Base-by-base conservation (phyloP, 30 jellyfish, hydroid and myxozoan genomes). In the Mastigias papua region DNA sequence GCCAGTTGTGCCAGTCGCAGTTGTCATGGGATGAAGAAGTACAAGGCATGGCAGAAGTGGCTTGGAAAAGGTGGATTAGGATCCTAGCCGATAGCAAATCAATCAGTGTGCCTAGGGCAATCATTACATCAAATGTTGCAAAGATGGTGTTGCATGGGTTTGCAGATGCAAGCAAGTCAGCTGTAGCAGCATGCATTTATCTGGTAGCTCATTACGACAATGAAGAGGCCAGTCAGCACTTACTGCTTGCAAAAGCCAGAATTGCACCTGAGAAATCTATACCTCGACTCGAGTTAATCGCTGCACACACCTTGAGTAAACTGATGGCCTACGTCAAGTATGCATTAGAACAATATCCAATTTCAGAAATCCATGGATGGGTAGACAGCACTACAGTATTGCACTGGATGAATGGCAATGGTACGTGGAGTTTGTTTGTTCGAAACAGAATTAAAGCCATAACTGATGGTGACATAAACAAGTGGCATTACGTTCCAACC, bases 1-100 rank as follows among this genome's bases (percentile, higher is more conserved):
- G 96, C 64, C 48, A 69, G 49, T 68, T 86, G 69, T 91, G 98
- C 82, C 86, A 58, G 31, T 34, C n/a, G 37, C 78, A 86, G 73
- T 29, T 76, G 32, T 57, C 75, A 11, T 91, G 97, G 97, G 96
- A 91, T 70, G 82, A 84, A 65, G 92, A 76, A 37, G 29, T 91
- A 46, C 76, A 78, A 27, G 63, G 70, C 54, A 88, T 83, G 28
- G 37, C 74, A 48, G 76, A 34, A 19, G 78, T 25, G 22, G 86
- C 95, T 19, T 16, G 90, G 90, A n/a, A 80, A 29, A 80, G 37
- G 67, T 80, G 90, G 90, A 60, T 80, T 66, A 80, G 37, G 35
- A 49, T 67, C 82, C 67, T 80, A 71, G 82, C 70, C 23, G 67
- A 46, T 20, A 22, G 48, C 10, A 80, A 33, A 22, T 60, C 89